Evolutionary conservation across 1,140 invertebrate genomes (phyloP).

Genomic region (Musca domestica): DNA sequence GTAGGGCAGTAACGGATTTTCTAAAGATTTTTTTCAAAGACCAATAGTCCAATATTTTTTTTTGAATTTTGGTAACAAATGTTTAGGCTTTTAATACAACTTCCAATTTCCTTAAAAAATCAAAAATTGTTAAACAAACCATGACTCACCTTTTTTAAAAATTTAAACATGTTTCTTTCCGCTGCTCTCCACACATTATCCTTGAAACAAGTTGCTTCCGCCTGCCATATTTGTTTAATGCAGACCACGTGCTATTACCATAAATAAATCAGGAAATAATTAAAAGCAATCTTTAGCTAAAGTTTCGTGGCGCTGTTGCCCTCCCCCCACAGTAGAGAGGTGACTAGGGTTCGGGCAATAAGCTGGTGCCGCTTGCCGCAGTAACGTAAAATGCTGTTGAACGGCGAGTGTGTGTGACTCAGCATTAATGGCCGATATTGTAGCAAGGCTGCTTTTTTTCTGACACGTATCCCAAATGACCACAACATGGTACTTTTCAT

Average conservation of each 20-base stretch:
- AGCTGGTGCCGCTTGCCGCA: not conserved
- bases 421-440: constrained; percentile 1
- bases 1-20: no score
- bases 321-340: not conserved
- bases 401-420: not conserved
- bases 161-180: no score
- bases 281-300: constrained; percentile 15
- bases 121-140: no score
- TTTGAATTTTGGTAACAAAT: no score
- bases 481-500: not conserved
- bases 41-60: no score
- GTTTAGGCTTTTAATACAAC: no score
- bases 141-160: no score
- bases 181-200: no score
- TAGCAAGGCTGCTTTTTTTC: not conserved
- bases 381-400: no score
- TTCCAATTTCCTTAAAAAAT: no score
- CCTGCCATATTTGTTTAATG: not conserved
- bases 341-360: not conserved
- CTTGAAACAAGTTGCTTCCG: not conserved
- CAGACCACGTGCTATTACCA: constrained; percentile 18
- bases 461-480: constrained; percentile 13
- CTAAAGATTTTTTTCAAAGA: no score
- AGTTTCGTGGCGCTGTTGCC: not conserved
- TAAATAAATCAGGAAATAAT: constrained; percentile 23